Evolutionary conservation across 2,888 invertebrate genomes (phyloP).

Genomic region (Acleris emargana): DNA sequence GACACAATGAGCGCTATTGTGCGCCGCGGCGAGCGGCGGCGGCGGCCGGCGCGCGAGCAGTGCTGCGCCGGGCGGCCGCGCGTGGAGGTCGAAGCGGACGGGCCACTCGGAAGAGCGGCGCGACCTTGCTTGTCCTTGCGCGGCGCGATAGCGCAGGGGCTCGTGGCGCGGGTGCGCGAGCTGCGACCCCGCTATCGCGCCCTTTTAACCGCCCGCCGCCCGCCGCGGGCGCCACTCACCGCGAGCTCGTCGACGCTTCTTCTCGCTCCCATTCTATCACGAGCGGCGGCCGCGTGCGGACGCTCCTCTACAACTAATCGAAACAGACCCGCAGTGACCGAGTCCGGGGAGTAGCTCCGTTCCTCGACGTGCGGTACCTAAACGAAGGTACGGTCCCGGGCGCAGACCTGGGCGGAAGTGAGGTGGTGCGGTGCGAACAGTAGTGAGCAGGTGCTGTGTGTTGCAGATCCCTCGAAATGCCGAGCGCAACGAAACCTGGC

Average conservation of each 20-base stretch:
- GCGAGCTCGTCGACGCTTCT: conserved; percentile 51
- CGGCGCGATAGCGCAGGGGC: conserved; percentile 59
- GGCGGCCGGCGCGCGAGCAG: conserved; percentile 13
- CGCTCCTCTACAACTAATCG: conserved; percentile 16
- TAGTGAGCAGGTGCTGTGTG: conserved; percentile 39
- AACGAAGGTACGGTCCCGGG: conserved; percentile 9
- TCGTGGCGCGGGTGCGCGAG: conserved; percentile 58
- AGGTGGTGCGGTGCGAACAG: conserved; percentile 34
- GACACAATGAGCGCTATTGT: conserved; percentile 30
- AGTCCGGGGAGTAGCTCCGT: conserved; percentile 11
- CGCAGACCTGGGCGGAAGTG: conserved; percentile 17
- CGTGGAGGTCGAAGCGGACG: conserved; percentile 37
- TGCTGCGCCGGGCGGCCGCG: conserved; percentile 29
- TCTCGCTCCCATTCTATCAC: conserved; percentile 49
- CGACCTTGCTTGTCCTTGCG: conserved; percentile 77
- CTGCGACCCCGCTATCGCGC: conserved; percentile 68
- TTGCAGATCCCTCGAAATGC: conserved; percentile 65
- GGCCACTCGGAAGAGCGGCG: conserved; percentile 49
- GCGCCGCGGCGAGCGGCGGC: conserved; percentile 19
- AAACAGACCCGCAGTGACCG: conserved; percentile 17
- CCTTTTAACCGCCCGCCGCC: conserved; percentile 63
- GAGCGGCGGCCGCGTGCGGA: conserved; percentile 21
- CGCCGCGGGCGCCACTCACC: conserved; percentile 35
- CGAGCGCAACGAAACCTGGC: conserved; percentile 66
- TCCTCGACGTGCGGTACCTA: conserved; percentile 1